These are phyloP conservation scores for Lanius collurio DNA, from an alignment of 2,113 vertebrate species.

Conservation along the genomic window DNA sequence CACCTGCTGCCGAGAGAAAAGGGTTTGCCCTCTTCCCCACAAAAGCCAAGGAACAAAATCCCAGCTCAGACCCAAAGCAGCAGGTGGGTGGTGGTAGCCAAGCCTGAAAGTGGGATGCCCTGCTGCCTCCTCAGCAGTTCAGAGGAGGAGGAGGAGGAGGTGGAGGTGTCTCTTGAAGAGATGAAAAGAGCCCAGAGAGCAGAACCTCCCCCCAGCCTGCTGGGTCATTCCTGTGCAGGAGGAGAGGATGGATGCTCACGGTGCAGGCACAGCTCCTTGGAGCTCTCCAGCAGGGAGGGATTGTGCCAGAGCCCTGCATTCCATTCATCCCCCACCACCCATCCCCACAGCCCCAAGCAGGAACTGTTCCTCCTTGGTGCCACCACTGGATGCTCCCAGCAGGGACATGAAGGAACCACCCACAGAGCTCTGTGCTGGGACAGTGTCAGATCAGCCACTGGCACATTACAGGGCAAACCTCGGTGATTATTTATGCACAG, in stretches of 20 bases:
- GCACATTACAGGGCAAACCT: neutral
- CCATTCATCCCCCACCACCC: neutral
- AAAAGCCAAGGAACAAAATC: neutral
- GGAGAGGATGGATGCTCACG: neutral
- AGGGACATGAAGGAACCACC: neutral
- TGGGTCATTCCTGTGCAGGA: neutral
- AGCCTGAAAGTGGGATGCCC: fast-evolving
- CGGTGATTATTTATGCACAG: neutral
- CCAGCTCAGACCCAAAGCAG: neutral
- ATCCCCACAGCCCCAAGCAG: neutral
- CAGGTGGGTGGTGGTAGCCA: neutral
- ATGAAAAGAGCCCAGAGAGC: neutral
- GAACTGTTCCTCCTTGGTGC: neutral
- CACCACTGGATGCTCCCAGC: neutral
- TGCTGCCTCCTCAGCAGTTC: neutral
- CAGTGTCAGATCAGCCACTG: neutral
- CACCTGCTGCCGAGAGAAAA: neutral
- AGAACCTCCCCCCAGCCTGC: neutral
- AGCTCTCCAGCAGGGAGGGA: neutral
- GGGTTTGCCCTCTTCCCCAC: fast-evolving
- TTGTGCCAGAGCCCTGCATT: neutral
- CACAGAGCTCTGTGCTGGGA: neutral
- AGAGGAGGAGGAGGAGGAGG: neutral
- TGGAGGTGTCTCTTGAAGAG: neutral
- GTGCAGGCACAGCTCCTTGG: neutral